Evolutionary conservation across 1,140 invertebrate species (phyloP).

Genomic region (Branchinecta lindahli): DNA sequence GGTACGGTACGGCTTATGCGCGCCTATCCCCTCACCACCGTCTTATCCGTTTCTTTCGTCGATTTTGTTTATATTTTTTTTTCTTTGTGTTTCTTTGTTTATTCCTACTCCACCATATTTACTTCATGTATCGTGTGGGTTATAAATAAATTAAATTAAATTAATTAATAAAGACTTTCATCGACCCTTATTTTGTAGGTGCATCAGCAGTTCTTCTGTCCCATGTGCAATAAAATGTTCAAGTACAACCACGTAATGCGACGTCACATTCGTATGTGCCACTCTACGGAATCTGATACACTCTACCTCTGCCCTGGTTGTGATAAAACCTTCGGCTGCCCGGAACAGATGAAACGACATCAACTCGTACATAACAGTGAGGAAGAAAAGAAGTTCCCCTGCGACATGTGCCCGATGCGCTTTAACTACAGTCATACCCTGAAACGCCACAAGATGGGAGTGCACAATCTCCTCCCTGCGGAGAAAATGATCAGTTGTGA

Average conservation of each 20-base stretch:
- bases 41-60: no score
- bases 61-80: no score
- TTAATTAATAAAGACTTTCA: background rate
- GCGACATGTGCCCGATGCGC: background rate
- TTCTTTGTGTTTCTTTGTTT: no score
- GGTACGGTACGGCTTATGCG: no score
- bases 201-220: conserved; percentile 5
- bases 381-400: background rate
- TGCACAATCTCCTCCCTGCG: conserved; percentile 16
- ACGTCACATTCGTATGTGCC: background rate
- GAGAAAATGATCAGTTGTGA: conserved; percentile 15
- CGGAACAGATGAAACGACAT: conserved; percentile 1
- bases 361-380: background rate
- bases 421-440: conserved; percentile 1
- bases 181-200: background rate
- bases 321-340: conserved; percentile 6
- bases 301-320: background rate
- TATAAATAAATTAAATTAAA: no score
- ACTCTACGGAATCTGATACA: background rate
- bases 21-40: no score
- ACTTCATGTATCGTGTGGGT: no score
- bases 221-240: background rate
- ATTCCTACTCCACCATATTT: no score
- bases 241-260: background rate
- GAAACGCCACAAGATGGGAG: conserved; percentile 7